These are phyloP conservation scores for Oncorhynchus tshawytscha DNA, from an alignment of 2,113 vertebrate genomes.

Conservation along the genomic window DNA sequence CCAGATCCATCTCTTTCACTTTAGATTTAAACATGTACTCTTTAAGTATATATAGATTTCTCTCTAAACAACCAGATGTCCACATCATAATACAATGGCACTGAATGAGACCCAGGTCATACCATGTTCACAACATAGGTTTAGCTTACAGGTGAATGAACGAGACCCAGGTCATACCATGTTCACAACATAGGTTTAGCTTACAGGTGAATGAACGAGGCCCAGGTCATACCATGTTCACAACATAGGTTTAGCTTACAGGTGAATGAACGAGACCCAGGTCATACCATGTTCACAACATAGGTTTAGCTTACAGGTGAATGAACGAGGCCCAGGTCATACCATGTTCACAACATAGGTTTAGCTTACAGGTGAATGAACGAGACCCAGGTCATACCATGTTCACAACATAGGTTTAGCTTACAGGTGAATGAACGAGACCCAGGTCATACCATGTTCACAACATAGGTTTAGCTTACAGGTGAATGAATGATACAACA, in stretches of 20 bases:
- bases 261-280: too few relatives aligned
- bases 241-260: too few relatives aligned
- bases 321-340: conserved; percentile 46
- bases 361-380: not conserved
- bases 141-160: not conserved
- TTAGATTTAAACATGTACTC: conserved; percentile 46
- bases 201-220: too few relatives aligned
- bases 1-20: conserved; percentile 40
- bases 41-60: conserved; percentile 58
- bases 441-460: conserved; percentile 41
- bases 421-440: conserved; percentile 22
- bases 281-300: conserved; percentile 10
- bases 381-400: too few relatives aligned
- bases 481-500: conserved; percentile 16
- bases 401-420: too few relatives aligned
- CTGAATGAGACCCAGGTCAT: not conserved
- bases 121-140: too few relatives aligned
- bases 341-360: conserved; percentile 23
- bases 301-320: conserved; percentile 17
- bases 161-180: too few relatives aligned
- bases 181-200: too few relatives aligned
- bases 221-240: too few relatives aligned
- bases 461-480: conserved; percentile 27
- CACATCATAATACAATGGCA: conserved; percentile 59
- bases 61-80: conserved; percentile 59